Base-by-base conservation (phyloP, 2,888 invertebrate species). In the Dasysyrphus tricinctus region DNA sequence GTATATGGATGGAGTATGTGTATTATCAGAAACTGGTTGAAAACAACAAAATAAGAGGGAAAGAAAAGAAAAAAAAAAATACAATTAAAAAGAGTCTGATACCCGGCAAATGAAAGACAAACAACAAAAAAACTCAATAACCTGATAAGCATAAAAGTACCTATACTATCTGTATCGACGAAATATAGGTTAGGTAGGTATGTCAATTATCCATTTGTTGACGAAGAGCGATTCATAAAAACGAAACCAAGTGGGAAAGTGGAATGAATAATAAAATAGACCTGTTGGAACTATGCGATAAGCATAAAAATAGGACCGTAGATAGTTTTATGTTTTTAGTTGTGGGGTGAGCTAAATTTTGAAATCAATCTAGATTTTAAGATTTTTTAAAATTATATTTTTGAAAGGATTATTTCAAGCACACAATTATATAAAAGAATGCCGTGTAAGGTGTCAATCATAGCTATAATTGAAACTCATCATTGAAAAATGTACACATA, bases 1-100 rank as follows among this genome's bases (percentile, higher is more conserved):
- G 51, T 59, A 32, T 70, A 32, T 70, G 44, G 61, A 70, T 70
- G 49, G n/a, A 37, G 16, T 32, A 19, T 39, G 24, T 67, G 12
- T 59, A 49, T 84, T 80, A 75, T 75, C 80, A 67, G 32, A n/a
- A 80, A 72, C 34, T 75, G 67, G 70, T 72, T 75, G 79, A 56
- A 47, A 56, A 73, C 42, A 63, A 39, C 49, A n/a, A 44, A 24
- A 49, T 9, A 57, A 34, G 34, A 72, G 72, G 29, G 11, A 63
- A 7, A 47, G 1, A 14, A 1, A n/a, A 47, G 11, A 16, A 44
- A 29, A 29, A 63, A 5, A 9, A n/a, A 63, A 29, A 63, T n/a
- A 63, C 24, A 24, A 24, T 61, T 61, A 57, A 32, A 9, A 42
- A 63, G 42, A 65, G 42, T 19, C 34, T 54, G 72, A 51, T 56